Percentiles rank a stretch among this genome's conserved stretches.
These are phyloP conservation scores for Scaptomyza pallida DNA, from an alignment of 1,140 invertebrate genomes.

Conservation along the genomic window DNA sequence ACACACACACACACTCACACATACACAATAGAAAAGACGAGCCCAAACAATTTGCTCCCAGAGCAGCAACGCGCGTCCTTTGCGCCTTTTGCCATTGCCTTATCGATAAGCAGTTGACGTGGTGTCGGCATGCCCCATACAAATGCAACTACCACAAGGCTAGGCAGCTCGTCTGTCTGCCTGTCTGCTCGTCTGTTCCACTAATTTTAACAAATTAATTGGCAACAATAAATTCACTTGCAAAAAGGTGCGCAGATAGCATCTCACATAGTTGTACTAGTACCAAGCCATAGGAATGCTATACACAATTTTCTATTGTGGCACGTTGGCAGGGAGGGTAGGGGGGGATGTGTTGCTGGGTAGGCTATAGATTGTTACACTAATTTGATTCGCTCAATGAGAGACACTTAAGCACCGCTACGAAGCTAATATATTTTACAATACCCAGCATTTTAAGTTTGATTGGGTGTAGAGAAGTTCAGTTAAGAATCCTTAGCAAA, in stretches of 20 bases:
- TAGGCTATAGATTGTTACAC: conserved; percentile 68
- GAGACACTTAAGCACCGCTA: conserved; percentile 62
- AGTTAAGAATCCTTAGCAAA: background rate
- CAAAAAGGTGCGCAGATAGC: conserved; percentile 74
- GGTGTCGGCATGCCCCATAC: conserved; percentile 8
- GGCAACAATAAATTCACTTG: conserved; percentile 79
- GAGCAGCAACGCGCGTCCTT: conserved; percentile 26
- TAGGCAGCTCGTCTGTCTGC: conserved; percentile 8
- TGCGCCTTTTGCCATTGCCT: conserved; percentile 34
- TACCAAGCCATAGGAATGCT: conserved; percentile 6
- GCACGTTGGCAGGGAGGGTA: conserved; percentile 1
- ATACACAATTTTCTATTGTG: background rate
- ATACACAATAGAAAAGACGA: conserved; percentile 31
- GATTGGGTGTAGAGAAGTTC: background rate
- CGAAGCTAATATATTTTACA: conserved; percentile 50
- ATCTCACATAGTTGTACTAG: conserved; percentile 44
- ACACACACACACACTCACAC: conserved; percentile 16
- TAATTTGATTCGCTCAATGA: conserved; percentile 79
- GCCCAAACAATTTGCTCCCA: conserved; percentile 26
- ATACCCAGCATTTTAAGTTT: conserved; percentile 27
- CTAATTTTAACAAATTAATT: conserved; percentile 83
- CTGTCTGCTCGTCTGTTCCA: conserved; percentile 48
- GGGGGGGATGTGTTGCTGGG: background rate
- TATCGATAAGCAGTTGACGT: conserved; percentile 79
- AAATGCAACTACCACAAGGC: conserved; percentile 73